Evolutionary conservation across 2,113 vertebrate genomes (phyloP).

Genomic region (Archilochus colubris): DNA sequence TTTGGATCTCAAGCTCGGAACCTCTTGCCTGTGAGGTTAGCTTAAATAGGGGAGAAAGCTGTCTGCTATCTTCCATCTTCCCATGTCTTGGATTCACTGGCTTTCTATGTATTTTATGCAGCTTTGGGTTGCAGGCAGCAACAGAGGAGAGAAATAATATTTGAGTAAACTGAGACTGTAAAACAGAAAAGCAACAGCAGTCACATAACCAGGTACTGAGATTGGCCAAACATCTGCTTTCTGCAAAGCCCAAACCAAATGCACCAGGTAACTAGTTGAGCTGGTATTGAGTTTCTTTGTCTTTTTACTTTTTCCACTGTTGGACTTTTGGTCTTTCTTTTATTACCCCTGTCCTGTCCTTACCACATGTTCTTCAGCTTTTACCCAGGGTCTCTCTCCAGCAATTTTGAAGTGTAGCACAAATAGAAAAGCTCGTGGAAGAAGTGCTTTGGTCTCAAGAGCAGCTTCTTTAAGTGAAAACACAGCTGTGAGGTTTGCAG

Average conservation of each 20-base stretch:
- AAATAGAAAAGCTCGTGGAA: constrained; percentile 61
- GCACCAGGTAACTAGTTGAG: not conserved
- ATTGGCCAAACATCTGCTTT: not conserved
- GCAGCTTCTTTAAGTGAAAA: constrained; percentile 76
- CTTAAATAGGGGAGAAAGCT: not conserved
- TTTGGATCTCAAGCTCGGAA: not conserved
- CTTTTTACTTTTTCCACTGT: not conserved
- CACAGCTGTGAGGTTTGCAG: constrained; percentile 74
- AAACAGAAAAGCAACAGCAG: not conserved
- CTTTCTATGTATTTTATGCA: not conserved
- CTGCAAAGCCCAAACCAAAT: not conserved
- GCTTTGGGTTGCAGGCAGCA: not conserved
- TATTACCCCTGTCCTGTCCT: not conserved
- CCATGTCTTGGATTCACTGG: not conserved
- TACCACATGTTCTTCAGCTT: constrained; percentile 1
- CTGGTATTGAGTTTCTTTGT: not conserved
- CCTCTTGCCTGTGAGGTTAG: not conserved
- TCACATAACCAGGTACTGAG: not conserved
- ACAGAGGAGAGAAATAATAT: not conserved
- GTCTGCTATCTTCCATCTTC: not conserved
- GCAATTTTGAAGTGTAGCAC: constrained; percentile 18
- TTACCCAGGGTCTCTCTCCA: constrained; percentile 31
- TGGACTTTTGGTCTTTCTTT: not conserved
- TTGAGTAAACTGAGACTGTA: not conserved
- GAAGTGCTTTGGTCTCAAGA: constrained; percentile 51